Base-by-base conservation (phyloP, 2,113 vertebrate genomes). In the Syngnathus scovelli region DNA sequence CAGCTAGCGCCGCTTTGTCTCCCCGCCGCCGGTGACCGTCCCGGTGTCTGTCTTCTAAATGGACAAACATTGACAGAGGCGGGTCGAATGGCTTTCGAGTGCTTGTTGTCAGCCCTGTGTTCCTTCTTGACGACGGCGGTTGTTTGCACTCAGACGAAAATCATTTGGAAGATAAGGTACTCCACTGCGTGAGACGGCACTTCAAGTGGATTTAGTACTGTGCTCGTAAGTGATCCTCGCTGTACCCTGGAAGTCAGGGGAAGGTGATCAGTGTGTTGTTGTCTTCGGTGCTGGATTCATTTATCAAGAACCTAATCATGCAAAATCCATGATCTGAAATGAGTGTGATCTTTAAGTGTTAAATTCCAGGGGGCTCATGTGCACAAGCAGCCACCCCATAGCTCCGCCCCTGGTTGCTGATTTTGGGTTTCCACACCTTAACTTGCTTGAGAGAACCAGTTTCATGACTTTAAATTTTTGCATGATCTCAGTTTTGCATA, bases 71-170 rank as follows among this genome's bases (percentile, higher is more conserved):
- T 61, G 60, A 61, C 60, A 43, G 41, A 21, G 41, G 41, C 61
- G 3, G 60, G n/a, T 21, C 27, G 38, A 41, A 43, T 43, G 18
- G n/a, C 19, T 39, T 41, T n/a, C 59, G 21, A 61, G 59, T 21
- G 37, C 59, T 41, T n/a, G 59, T 61, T 61, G 38, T 62, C 60
- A 7, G 39, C 38, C 6, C 12, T 7, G 21, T 7, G 39, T 62
- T 62, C 61, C 21, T 27, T 43, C 21, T 62, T 27, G n/a, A 9
- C 21, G 61, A 27, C 27, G 39, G 61, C 7, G 21, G 18, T 58
- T 44, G 61, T 44, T 62, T 62, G 61, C 38, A 62, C 61, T 44
- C 61, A 27, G 61, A 62, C 60, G n/a, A 8, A 62, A 62, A 62
- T 62, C 39, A 43, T 62, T 43, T 62, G 39, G 38, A 43, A 62